Evolutionary conservation across 2,797 vertebrate species (phyloP).

Genomic region (Gymnothorax javanicus): DNA sequence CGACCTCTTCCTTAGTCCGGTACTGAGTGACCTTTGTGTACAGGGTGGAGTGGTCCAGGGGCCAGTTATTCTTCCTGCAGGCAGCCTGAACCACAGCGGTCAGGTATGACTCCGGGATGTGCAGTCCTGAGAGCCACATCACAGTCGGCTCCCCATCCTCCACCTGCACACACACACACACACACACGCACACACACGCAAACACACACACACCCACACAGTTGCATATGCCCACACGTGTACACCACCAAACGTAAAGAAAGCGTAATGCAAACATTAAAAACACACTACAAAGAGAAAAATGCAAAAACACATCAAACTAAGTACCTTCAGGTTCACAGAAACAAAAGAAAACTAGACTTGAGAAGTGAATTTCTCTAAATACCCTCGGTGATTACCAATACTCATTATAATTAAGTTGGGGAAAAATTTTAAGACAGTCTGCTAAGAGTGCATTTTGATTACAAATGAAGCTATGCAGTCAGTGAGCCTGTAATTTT

Average conservation of each 20-base stretch:
- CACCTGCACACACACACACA: conserved; percentile 68
- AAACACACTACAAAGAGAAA: too few species aligned
- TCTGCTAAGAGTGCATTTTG: too few species aligned
- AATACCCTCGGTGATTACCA: too few species aligned
- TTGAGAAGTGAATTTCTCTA: too few species aligned
- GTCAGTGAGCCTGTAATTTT: too few species aligned
- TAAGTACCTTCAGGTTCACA: too few species aligned
- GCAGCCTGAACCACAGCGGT: conserved; percentile 90
- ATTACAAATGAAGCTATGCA: too few species aligned
- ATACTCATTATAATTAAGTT: too few species aligned
- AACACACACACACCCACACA: conserved; percentile 68
- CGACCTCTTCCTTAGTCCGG: conserved; percentile 77
- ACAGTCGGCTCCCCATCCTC: conserved; percentile 80
- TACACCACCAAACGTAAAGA: neutral
- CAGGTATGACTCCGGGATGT: conserved; percentile 92
- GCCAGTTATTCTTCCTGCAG: conserved; percentile 89
- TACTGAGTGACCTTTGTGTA: conserved; percentile 91
- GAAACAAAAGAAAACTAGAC: too few species aligned
- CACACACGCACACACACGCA: neutral
- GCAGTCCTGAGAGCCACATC: conserved; percentile 94
- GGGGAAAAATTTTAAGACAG: too few species aligned
- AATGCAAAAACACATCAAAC: too few species aligned
- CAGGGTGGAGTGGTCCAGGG: conserved; percentile 89
- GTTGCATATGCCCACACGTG: conserved; percentile 67
- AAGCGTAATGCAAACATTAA: too few species aligned